Evolutionary conservation across 2,113 vertebrate genomes (phyloP).

Genomic region (Nanorana parkeri): DNA sequence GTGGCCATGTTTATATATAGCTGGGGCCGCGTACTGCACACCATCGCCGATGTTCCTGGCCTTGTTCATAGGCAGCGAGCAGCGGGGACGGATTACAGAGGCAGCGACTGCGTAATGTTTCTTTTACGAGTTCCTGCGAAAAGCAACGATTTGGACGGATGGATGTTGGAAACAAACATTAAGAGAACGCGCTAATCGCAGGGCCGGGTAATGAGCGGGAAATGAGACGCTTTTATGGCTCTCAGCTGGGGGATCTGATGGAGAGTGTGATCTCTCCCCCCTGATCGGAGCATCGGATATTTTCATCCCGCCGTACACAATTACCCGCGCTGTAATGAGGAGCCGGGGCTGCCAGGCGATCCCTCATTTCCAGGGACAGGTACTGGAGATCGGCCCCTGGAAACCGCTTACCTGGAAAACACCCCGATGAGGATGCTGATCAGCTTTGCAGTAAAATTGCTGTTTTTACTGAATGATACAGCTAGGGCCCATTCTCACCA

Average conservation of each 20-base stretch:
- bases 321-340: too few relatives aligned
- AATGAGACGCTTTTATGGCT: not conserved
- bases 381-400: too few relatives aligned
- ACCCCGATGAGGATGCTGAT: too few relatives aligned
- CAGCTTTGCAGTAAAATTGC: too few relatives aligned
- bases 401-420: too few relatives aligned
- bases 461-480: too few relatives aligned
- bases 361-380: too few relatives aligned
- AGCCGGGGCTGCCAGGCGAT: too few relatives aligned
- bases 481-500: too few relatives aligned
- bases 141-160: constrained; percentile 43
- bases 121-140: constrained; percentile 30
- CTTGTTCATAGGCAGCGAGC: not conserved
- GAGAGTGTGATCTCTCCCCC: too few relatives aligned
- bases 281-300: too few relatives aligned
- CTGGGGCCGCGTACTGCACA: not conserved
- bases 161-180: constrained; percentile 43
- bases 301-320: too few relatives aligned
- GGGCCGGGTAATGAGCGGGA: constrained; percentile 14
- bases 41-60: not conserved
- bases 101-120: constrained; percentile 12
- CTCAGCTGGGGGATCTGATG: not conserved
- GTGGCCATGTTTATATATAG: not conserved
- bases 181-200: constrained; percentile 38
- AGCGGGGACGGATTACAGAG: constrained; percentile 27